Evolutionary conservation across 2,113 vertebrate species (phyloP), one percentile per base, ranked within the genome.

Genomic region (Aptenodytes forsteri): DNA sequence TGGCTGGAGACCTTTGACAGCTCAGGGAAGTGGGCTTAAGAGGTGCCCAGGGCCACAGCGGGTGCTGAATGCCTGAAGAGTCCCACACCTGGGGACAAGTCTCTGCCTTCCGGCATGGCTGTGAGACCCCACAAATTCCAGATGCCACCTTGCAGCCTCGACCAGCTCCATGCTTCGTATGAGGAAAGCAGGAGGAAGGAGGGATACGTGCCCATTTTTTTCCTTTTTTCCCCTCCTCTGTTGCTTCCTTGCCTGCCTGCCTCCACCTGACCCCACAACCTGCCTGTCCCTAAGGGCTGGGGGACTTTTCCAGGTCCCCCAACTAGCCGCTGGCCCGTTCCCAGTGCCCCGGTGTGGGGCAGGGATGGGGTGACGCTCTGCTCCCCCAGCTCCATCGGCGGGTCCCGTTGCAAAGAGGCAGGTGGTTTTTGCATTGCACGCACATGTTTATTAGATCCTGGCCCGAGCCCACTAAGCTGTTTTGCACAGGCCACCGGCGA

Each of bases 331-430:
- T 36, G 42, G 19, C n/a, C 36, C 8, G 2, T 20, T 79, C 54
- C 36, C 62, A 64, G 49, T 23, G 42, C 56, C 42, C 25, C 0
- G 1, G 32, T 1, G 1, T 6, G 32, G 47, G 40, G 29, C 69
- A 56, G 21, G 34, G 34, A n/a, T 3, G 40, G 71, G 36, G 55
- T 55, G 40, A 56, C 23, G 16, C 38, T 58, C 42, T 54, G 49
- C 32, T 38, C 38, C 52, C 61, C 40, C 27, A 55, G 88, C 61
- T 76, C 29, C 2, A 0, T 9, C 0, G 1, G 47, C 0, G 0
- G 38, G 49, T 50, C 30, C 34, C 0, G 0, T 8, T 27, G 76
- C 36, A 72, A 5, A 34, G 49, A 42, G 36, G 59, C 44, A 50
- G 59, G 42, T 29, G 69, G 50, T 7, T 79, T 90, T 49, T 44